A percentile compares a stretch with the other conserved stretches of the same genome.
Evolutionary conservation across 2,113 vertebrate species (phyloP).

Genomic region (Indri indri): DNA sequence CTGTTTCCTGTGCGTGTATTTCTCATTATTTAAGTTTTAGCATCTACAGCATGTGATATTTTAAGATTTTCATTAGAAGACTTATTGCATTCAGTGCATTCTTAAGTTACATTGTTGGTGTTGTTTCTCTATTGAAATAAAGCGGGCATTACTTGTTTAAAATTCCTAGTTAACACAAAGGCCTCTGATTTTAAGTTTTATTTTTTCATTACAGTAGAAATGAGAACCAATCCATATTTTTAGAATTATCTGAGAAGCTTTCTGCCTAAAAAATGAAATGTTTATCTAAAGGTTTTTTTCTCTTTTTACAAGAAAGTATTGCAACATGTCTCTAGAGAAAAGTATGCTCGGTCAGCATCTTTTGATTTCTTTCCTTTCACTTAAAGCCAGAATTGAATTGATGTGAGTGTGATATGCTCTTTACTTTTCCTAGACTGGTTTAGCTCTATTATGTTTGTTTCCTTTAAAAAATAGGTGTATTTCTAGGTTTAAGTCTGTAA

Average conservation of each 20-base stretch:
- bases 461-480: background rate
- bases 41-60: conserved; percentile 61
- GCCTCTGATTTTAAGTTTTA: conserved; percentile 13
- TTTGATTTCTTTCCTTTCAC: conserved; percentile 48
- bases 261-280: conserved; percentile 47
- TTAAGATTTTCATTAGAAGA: conserved; percentile 62
- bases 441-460: background rate
- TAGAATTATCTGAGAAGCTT: background rate
- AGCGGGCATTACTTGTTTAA: conserved; percentile 29
- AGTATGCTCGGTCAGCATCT: conserved; percentile 36
- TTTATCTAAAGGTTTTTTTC: conserved; percentile 21
- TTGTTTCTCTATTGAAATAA: conserved; percentile 42
- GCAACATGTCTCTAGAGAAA: conserved; percentile 12
- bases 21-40: conserved; percentile 78
- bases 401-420: background rate
- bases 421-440: background rate
- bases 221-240: background rate
- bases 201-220: background rate
- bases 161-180: conserved; percentile 8
- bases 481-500: conserved; percentile 32
- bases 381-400: conserved; percentile 3
- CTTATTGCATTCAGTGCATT: conserved; percentile 71
- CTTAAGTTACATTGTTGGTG: conserved; percentile 56
- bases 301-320: conserved; percentile 38
- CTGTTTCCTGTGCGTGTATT: conserved; percentile 69